Conservation (phyloP, 2,113 vertebrate genomes). For the Aspiorhynchus laticeps region DNA sequence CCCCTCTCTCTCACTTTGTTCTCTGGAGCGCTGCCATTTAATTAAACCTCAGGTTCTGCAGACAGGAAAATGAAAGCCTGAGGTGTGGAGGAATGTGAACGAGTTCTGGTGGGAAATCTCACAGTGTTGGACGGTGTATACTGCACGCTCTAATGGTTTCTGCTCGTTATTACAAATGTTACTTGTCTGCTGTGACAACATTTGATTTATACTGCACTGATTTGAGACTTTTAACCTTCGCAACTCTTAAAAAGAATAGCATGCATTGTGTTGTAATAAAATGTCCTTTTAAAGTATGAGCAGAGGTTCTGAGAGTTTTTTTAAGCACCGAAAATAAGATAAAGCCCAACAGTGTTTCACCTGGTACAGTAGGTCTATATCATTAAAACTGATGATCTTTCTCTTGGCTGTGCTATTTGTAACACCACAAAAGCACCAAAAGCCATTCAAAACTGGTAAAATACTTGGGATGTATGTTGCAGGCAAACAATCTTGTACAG, state of each 20-base stretch:
- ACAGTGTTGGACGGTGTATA: not conserved
- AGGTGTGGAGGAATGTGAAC: slow-evolving; percentile 46
- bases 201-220: not conserved
- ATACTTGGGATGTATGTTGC: not conserved
- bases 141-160: not conserved
- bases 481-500: not conserved
- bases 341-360: not conserved
- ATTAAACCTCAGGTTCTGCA: slow-evolving; percentile 58
- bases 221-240: not conserved
- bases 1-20: slow-evolving; percentile 48
- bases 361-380: not conserved
- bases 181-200: not conserved
- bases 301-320: not conserved
- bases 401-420: not conserved
- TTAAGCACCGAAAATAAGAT: not conserved
- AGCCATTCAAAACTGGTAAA: not conserved
- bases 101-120: slow-evolving; percentile 29
- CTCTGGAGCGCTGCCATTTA: slow-evolving; percentile 58
- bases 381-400: not conserved
- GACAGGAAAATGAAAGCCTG: slow-evolving; percentile 52
- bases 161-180: not conserved
- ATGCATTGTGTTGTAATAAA: not conserved
- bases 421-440: not conserved
- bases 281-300: not conserved
- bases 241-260: not conserved